Evolutionary conservation across 2,113 vertebrate genomes (phyloP).

Genomic region (Pelmatolapia mariae): DNA sequence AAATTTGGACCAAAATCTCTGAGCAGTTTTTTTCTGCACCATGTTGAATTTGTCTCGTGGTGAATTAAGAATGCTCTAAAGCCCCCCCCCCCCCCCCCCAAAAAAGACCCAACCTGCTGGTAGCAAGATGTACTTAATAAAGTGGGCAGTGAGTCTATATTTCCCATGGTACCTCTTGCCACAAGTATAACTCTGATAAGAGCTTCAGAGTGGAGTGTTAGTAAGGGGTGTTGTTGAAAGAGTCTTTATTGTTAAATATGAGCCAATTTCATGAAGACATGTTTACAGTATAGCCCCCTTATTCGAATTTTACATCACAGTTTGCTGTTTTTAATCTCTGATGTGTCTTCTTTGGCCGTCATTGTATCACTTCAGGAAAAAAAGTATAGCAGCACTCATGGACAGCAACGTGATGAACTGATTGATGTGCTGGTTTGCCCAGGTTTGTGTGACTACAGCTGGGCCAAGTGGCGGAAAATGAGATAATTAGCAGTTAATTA

Average conservation of each 20-base stretch:
- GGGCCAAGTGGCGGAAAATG: not conserved
- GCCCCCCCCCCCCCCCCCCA: too few species aligned
- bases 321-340: rapidly evolving
- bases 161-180: not conserved
- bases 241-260: not conserved
- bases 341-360: not conserved
- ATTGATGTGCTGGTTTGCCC: not conserved
- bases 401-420: not conserved
- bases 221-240: not conserved
- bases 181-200: not conserved
- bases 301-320: rapidly evolving
- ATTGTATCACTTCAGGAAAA: not conserved
- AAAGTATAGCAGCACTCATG: not conserved
- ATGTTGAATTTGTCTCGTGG: not conserved
- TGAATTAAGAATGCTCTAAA: not conserved
- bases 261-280: not conserved
- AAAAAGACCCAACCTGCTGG: not conserved
- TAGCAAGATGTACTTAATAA: not conserved
- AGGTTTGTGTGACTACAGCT: not conserved
- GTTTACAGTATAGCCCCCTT: not conserved
- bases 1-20: not conserved
- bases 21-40: not conserved
- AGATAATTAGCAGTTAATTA: not conserved
- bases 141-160: not conserved
- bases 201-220: not conserved